Base-by-base conservation (phyloP, 2,888 invertebrate genomes). In the Elysia crispata region DNA sequence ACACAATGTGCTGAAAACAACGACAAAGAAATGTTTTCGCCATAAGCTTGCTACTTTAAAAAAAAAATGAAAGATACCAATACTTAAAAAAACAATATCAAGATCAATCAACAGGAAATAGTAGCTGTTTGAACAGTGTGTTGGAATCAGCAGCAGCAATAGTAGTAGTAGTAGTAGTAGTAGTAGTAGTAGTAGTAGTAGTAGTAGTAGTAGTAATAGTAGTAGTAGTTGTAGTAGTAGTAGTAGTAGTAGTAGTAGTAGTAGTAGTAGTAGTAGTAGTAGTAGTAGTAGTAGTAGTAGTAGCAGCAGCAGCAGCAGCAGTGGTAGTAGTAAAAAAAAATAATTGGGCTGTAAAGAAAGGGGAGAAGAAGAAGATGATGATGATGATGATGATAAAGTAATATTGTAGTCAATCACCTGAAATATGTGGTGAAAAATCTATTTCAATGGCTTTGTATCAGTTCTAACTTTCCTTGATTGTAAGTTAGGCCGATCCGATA, bases 231-330 rank as follows among this genome's bases (percentile, higher is more conserved):
- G 60, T n/a, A 60, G 60, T 23, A 60, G 60, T 23, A 60, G 60
- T n/a, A 60, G 60, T 23, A 60, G 25, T 23, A 60, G 60, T 23
- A 60, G 60, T 23, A 60, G 60, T 23, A 60, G 60, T 23, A 60
- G 60, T 23, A 67, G 67, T 28, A 67, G 67, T 28, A 67, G 67
- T 28, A 67, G 67, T 28, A 67, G 67, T 28, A 67, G 67, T 13
- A 64, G 64, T 20, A 64, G 64, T 20, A 64, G 64, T 20, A 64
- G 23, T 13, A 64, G 23, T 13, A 64, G 23, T 13, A 64, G 23
- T 13, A 64, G 23, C 15, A 54, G 18, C 15, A 54, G 18, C 15
- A 54, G 18, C 15, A 54, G 18, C 15, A 54, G 18, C 15, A 54
- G 18, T 13, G 18, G 18, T 13, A 54, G 18, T 13, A 54, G 18